Evolutionary conservation across 2,113 vertebrate species (phyloP).

Genomic region (Etheostoma spectabile): DNA sequence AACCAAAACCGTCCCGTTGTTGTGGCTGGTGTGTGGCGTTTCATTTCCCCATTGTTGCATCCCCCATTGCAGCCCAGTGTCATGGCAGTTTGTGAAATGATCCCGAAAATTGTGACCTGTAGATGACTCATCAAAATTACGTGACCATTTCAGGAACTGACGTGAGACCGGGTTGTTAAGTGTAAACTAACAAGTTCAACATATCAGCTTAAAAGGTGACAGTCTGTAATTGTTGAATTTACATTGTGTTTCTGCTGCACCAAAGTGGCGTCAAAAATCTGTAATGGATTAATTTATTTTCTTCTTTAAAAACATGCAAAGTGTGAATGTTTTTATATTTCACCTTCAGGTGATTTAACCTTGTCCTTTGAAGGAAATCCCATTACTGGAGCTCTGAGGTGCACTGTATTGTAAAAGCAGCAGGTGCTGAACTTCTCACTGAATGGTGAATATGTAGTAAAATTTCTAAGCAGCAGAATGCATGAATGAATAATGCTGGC

Average conservation of each 20-base stretch:
- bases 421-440: constrained; percentile 19
- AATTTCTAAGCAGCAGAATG: constrained; percentile 2
- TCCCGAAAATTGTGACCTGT: no score
- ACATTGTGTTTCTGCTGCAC: neutral
- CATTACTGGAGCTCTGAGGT: neutral
- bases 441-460: constrained; percentile 27
- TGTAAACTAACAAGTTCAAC: neutral
- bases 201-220: neutral
- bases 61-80: no score
- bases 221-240: neutral
- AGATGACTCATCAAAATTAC: no score
- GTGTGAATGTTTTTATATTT: neutral
- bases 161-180: no score
- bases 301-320: neutral
- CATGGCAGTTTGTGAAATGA: no score
- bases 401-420: neutral
- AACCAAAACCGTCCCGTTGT: no score
- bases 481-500: constrained; percentile 13
- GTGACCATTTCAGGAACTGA: no score
- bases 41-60: no score
- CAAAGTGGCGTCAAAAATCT: no score
- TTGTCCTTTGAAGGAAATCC: neutral
- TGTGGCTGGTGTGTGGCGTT: no score
- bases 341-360: constrained; percentile 1
- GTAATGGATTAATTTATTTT: neutral